Base-by-base conservation (phyloP, 2,797 vertebrate genomes). In the Eupleurogrammus muticus region DNA sequence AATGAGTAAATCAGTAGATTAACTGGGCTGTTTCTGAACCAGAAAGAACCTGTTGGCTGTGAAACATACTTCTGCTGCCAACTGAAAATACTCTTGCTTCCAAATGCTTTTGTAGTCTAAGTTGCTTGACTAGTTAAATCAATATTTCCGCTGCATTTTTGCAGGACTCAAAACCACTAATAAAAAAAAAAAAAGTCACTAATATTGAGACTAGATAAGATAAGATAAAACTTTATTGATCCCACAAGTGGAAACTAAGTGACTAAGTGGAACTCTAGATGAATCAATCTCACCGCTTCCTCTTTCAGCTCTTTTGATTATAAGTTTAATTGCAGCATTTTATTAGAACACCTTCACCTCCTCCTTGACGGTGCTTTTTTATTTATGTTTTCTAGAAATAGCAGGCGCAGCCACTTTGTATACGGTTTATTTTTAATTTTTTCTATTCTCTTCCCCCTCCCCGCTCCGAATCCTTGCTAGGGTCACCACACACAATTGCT, bases 301-400 rank as follows among this genome's bases (percentile, higher is more conserved):
- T 54, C 1, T 34, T 28, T n/a, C 4, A 1, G 0, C 5, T 50
- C 20, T 38, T 58, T 50, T 42, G 21, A 21, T 46, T 9, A n/a
- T 19, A 1, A 21, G 16, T n/a, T 67, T 54, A 5, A 48, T 9
- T 10, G 38, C 13, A 69, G n/a, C 21, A 21, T 66, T 51, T 71
- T 20, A 58, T 57, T 11, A 32, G 52, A 59, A 61, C 3, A 7
- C 6, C 21, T n/a, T 53, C 38, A 40, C 20, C 38, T 46, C 20
- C 20, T 61, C 20, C n/a, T 42, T 21, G 2, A 7, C 42, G 36
- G 14, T 66, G 13, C 14, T 16, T 42, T 42, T 42, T 1, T 28
- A 9, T 57, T 44, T 20, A 50, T 35, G 3, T 16, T 47, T 21
- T 38, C 2, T 51, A 9, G 14, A 53, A 49, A 75, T n/a, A 17